These are phyloP conservation scores for Aporophyla nigra DNA, from an alignment of 2,888 invertebrate genomes.

Conservation along the genomic window DNA sequence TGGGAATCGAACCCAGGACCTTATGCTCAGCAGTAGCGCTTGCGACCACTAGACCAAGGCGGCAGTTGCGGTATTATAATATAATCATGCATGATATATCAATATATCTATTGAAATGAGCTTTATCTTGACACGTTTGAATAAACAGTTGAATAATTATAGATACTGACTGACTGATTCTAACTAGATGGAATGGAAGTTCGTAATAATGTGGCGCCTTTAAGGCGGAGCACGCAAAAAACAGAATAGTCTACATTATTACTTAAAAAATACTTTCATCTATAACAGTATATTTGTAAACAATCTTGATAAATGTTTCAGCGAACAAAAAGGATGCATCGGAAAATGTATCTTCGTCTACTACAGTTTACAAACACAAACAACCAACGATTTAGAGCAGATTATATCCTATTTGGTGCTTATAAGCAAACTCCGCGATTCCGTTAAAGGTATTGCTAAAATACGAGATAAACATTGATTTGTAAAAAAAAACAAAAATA, in stretches of 20 bases:
- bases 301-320: neutral
- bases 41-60: too few relatives aligned
- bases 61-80: neutral
- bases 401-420: too few relatives aligned
- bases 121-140: neutral
- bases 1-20: too few relatives aligned
- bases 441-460: too few relatives aligned
- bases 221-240: neutral
- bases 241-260: neutral
- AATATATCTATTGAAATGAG: slow-evolving; percentile 3
- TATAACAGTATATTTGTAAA: neutral
- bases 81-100: neutral
- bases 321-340: neutral
- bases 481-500: too few relatives aligned
- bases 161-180: too few relatives aligned
- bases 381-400: too few relatives aligned
- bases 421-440: too few relatives aligned
- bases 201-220: neutral
- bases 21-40: too few relatives aligned
- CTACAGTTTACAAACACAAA: too few relatives aligned
- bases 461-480: too few relatives aligned
- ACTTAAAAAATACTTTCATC: neutral
- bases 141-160: slow-evolving; percentile 5
- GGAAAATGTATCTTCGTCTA: too few relatives aligned
- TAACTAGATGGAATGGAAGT: neutral